Evolutionary conservation across 2,888 invertebrate species (phyloP), one percentile per base, ranked within the genome.

Genomic region (Coelopa pilipes): DNA sequence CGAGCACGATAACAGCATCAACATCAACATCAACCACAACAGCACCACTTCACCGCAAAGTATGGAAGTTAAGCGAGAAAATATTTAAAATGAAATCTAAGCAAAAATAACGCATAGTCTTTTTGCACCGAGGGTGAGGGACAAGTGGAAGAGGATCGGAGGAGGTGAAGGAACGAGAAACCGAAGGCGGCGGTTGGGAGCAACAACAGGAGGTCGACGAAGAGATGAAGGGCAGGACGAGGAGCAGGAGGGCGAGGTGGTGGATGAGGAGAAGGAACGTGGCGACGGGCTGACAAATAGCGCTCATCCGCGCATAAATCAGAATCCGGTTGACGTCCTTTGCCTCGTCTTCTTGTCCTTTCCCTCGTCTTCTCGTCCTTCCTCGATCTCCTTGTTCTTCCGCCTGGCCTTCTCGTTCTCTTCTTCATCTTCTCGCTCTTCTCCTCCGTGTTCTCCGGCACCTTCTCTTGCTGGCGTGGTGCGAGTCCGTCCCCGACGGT

Each of bases 281-380:
- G 12, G 13, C 24, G 60, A 12, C 60, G 19, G 66, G 11, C 49
- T 66, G 59, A 47, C 69, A 70, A 59, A 59, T 59, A 59, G 47
- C 47, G n/a, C 69, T 70, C 59, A 50, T 70, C 68, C 24, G n/a
- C 34, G 46, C 59, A 69, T 69, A 45, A 69, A 47, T 69, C 47
- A 10, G n/a, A n/a, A n/a, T n/a, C n/a, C n/a, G n/a, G n/a, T n/a
- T n/a, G n/a, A n/a, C 34, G 45, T 53, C 55, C 53, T 45, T 49
- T 59, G 70, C 47, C 60, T 70, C 49, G 60, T 19, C 17, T 62
- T 24, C 21, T 47, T n/a, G 55, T 62, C 50, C 19, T 62, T 70
- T n/a, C n/a, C n/a, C n/a, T n/a, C n/a, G n/a, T n/a, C n/a, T n/a
- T n/a, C n/a, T n/a, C n/a, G n/a, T n/a, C n/a, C n/a, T n/a, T n/a